Evolutionary conservation across 2,888 invertebrate genomes (phyloP).

Genomic region (Diloba caeruleocephala): DNA sequence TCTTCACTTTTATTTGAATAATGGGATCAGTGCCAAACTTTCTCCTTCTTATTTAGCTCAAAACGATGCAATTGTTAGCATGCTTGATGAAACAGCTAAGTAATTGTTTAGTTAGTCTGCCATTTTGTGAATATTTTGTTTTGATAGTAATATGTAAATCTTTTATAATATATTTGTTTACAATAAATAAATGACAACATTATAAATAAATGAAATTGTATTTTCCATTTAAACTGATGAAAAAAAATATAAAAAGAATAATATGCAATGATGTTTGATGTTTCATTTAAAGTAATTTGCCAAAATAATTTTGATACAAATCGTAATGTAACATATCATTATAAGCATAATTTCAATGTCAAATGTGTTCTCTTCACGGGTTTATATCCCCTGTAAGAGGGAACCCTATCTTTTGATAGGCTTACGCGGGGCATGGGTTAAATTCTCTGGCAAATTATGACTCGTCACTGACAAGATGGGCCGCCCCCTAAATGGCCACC

Average conservation of each 20-base stretch:
- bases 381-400: too few species aligned
- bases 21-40: conserved; percentile 89
- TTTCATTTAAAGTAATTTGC: conserved; percentile 72
- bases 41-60: conserved; percentile 88
- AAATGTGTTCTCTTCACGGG: too few species aligned
- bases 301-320: neutral
- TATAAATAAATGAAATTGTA: conserved; percentile 89
- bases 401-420: too few species aligned
- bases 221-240: conserved; percentile 89
- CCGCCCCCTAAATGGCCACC: too few species aligned
- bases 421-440: too few species aligned
- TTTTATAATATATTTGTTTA: conserved; percentile 90
- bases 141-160: conserved; percentile 90
- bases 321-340: too few species aligned
- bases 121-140: conserved; percentile 90
- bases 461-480: too few species aligned
- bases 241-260: conserved; percentile 89
- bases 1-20: conserved; percentile 84
- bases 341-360: too few species aligned
- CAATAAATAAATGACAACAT: conserved; percentile 89
- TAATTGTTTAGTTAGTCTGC: conserved; percentile 89
- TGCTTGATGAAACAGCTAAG: conserved; percentile 87
- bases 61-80: conserved; percentile 89
- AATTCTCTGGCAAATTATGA: too few species aligned
- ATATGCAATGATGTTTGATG: conserved; percentile 87